Evolutionary conservation across 2,113 vertebrate species (phyloP), one percentile per base, ranked within the genome.

Genomic region (Hyperopisus bebe): DNA sequence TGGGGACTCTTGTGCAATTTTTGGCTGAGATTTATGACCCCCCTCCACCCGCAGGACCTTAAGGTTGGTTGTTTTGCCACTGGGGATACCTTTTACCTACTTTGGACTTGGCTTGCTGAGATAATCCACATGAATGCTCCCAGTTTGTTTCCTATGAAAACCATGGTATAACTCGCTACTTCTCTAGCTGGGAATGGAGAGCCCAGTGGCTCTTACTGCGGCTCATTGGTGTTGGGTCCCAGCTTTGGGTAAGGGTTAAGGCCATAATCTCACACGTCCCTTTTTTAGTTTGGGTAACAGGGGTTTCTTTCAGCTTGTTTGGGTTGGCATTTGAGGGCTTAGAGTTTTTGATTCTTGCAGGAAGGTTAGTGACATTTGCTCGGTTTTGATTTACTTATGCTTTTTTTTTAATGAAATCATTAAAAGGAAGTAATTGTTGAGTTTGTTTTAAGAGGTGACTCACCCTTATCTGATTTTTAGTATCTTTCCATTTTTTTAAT

Each of bases 51-150:
- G 8, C 42, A 44, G 19, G 15, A 84, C 82, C 82, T 47, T 86
- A 51, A 86, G 21, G 48, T 86, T 27, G 85, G 85, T 31, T 51
- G 85, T 47, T 86, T 35, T 51, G 27, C 48, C 83, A 5, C 82
- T 84, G 82, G 21, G 39, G 35, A 19, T 5, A 89, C 74, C 70
- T 89, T 89, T 89, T 17, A 82, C 88, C 74, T 82, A 89, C n/a
- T 89, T 89, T 50, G 74, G 88, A 17, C 70, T 89, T 82, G 31
- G 70, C 5, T 82, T 82, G 15, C 70, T 86, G 48, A n/a, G 17
- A n/a, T 51, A 53, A 39, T 89, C 47, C 48, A 53, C n/a, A 39
- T 51, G 46, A 82, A 80, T 53, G 24, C 3, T 5, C 70, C 2
- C n/a, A 15, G 39, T 35, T 31, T 48, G 88, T 27, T 24, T 85